These are phyloP conservation scores for Tragelaphus strepsiceros DNA, from an alignment of 2,113 vertebrate genomes.

Conservation along the genomic window DNA sequence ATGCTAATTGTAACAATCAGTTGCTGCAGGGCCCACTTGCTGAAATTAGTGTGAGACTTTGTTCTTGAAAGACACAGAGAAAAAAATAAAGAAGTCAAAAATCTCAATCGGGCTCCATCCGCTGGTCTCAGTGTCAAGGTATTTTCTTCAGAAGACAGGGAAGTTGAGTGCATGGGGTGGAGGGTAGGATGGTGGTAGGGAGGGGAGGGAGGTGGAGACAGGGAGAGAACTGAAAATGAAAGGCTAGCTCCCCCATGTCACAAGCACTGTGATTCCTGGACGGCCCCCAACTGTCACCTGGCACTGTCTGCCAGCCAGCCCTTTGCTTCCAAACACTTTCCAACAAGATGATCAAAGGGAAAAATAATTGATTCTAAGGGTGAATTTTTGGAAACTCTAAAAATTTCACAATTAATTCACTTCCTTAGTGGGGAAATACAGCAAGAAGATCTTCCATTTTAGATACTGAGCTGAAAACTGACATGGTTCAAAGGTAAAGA, in stretches of 20 bases:
- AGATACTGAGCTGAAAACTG: neutral
- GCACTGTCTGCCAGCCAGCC: neutral
- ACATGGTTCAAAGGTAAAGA: neutral
- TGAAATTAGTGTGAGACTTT: neutral
- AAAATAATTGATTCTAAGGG: neutral
- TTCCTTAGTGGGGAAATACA: neutral
- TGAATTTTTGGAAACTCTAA: neutral
- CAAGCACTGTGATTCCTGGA: neutral
- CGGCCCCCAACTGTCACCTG: neutral
- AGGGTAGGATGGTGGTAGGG: neutral
- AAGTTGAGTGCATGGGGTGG: accelerated
- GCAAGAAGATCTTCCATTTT: neutral
- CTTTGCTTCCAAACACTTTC: constrained; percentile 7
- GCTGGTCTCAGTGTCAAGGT: neutral
- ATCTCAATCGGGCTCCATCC: neutral
- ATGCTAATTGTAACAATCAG: neutral
- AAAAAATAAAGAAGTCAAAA: neutral
- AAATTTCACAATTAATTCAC: neutral
- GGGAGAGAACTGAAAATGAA: neutral
- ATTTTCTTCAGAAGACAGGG: neutral
- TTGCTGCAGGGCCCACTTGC: neutral
- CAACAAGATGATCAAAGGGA: neutral
- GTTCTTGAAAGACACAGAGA: neutral
- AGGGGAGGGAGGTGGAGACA: neutral
- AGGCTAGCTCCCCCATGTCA: neutral